A percentile compares a stretch with the other conserved stretches of the same genome.
phyloP scores from a whole-genome alignment of 2,113 vertebrate species.

The Petrocephalus zakoni region DNA sequence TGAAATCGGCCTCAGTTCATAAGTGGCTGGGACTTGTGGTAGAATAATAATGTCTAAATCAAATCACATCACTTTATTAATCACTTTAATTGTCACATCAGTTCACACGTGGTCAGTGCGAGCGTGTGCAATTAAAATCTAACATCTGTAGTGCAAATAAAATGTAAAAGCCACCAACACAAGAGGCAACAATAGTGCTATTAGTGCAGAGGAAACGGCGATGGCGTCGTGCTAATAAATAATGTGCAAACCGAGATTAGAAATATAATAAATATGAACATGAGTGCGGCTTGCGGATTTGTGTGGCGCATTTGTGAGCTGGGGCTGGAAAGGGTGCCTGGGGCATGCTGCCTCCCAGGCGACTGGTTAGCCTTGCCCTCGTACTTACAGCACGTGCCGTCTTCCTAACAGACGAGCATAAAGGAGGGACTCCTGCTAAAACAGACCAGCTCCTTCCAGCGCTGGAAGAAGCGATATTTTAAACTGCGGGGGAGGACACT shows the following conservation, averaged over 20 bases:
- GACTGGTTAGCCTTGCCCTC: not conserved
- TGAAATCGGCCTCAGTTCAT: not conserved
- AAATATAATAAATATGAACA: not conserved
- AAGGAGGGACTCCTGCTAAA: slow-evolving; percentile 93
- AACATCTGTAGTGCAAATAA: not conserved
- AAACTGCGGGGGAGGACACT: slow-evolving; percentile 93
- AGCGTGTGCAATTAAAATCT: not conserved
- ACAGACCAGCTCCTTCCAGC: slow-evolving; percentile 99
- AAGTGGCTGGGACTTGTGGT: not conserved
- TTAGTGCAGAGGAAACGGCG: not conserved
- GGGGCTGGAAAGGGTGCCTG: not conserved
- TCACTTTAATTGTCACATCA: not conserved
- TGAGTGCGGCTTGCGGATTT: not conserved
- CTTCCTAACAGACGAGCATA: slow-evolving; percentile 78
- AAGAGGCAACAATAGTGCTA: not conserved
- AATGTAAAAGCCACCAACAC: not conserved
- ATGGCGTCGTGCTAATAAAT: not conserved
- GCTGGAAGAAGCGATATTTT: slow-evolving; percentile 98
- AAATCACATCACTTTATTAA: not conserved
- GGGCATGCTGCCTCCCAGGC: no score
- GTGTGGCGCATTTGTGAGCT: not conserved
- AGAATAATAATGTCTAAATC: not conserved
- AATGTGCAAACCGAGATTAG: not conserved
- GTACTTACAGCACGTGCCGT: not conserved
- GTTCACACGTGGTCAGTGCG: not conserved